These are phyloP conservation scores for Monoplex corrugatus DNA, from an alignment of 2,888 invertebrate genomes.

Conservation along the genomic window DNA sequence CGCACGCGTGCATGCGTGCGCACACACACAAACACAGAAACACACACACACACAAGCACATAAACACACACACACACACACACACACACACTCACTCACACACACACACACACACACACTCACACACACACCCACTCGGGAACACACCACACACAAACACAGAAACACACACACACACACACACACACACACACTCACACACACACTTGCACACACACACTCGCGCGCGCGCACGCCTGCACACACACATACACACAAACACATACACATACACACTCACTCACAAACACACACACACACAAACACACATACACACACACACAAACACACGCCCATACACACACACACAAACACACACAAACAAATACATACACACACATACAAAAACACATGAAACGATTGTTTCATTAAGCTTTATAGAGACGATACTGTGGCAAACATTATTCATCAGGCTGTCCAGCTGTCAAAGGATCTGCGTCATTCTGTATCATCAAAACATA, in stretches of 20 bases:
- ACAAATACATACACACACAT: no score
- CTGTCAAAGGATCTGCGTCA: no score
- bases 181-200: not conserved
- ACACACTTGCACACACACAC: not conserved
- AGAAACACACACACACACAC: not conserved
- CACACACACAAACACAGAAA: not conserved
- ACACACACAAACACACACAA: not conserved
- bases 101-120: slow-evolving; percentile 26
- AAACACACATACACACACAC: not conserved
- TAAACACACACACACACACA: not conserved
- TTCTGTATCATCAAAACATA: no score
- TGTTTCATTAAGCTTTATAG: no score
- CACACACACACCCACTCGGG: not conserved
- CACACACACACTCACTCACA: slow-evolving; percentile 1
- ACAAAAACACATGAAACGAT: no score
- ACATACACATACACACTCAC: not conserved
- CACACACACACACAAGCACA: not conserved
- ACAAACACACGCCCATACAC: not conserved
- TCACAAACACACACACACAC: not conserved
- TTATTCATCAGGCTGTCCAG: no score
- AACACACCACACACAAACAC: not conserved
- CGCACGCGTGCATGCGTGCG: no score
- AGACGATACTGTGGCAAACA: no score
- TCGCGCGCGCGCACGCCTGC: not conserved
- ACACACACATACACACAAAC: not conserved